phyloP scores from a whole-genome alignment of 2,888 invertebrate species.

The Lithophane socia region DNA sequence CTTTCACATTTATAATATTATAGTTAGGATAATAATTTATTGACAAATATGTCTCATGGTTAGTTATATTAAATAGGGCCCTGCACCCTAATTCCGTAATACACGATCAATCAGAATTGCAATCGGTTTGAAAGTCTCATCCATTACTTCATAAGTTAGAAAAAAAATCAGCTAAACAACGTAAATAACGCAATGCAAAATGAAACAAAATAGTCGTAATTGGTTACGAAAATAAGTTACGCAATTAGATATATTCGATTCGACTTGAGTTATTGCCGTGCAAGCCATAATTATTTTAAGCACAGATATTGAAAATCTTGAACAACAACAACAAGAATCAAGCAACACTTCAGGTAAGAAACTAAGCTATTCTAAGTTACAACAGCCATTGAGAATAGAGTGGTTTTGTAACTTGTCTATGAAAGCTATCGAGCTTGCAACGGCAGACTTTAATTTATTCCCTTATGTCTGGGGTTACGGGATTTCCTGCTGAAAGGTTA shows the following conservation, averaged over 20 bases:
- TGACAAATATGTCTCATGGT: neutral
- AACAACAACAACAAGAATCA: constrained; percentile 16
- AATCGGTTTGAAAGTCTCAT: too few relatives aligned
- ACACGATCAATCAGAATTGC: too few relatives aligned
- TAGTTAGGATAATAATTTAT: neutral
- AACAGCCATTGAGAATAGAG: neutral
- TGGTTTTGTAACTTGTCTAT: constrained; percentile 6
- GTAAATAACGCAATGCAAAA: too few relatives aligned
- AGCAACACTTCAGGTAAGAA: neutral
- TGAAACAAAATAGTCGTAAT: too few relatives aligned
- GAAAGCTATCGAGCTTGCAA: neutral
- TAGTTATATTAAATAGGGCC: neutral
- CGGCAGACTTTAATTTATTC: constrained; percentile 11
- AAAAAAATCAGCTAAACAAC: too few relatives aligned
- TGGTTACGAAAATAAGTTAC: too few relatives aligned
- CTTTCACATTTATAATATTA: too few relatives aligned
- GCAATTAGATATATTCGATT: too few relatives aligned
- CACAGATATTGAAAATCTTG: neutral
- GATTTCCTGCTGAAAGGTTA: neutral
- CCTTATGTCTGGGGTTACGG: neutral
- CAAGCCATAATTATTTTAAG: neutral
- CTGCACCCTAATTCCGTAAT: too few relatives aligned
- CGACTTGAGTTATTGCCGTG: neutral
- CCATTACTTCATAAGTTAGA: too few relatives aligned
- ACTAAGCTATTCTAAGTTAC: constrained; percentile 9